Evolutionary conservation across 2,113 vertebrate genomes (phyloP), one percentile per base, ranked within the genome.

Genomic region (Passer montanus): DNA sequence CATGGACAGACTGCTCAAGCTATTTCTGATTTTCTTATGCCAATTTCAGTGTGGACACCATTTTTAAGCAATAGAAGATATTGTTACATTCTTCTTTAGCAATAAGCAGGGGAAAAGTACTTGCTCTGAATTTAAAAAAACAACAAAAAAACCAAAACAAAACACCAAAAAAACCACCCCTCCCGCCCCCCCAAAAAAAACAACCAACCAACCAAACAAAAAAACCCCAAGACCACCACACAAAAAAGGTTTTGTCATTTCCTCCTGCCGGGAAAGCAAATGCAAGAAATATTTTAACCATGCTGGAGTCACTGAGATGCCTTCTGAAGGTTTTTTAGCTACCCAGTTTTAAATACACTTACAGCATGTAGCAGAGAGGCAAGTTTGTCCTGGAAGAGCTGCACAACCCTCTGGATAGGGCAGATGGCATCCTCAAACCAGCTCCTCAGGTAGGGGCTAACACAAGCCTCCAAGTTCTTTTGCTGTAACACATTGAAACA

Each of bases 351-450:
- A 44, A 72, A 18, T 27, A 55, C 49, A 98, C 99, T 98, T 97
- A 99, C 99, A 37, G 99, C 99, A n/a, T 99, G 98, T 33, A 99
- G 97, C 78, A 99, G 75, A 94, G 98, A 98, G 84, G 98, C 88
- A 28, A 99, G 98, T 92, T 98, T 98, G 92, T 98, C 97, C 97
- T 99, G 99, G 85, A 99, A 98, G 88, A 99, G 98, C 95, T 98
- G 98, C 64, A 99, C 98, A 3, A 99, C 99, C 47, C 99, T 98
- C 95, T 99, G 96, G 89, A 99, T 98, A 46, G 99, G 99, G 97
- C 99, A 98, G 41, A 99, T 96, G 4, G 98, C 98, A 80, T 99
- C 98, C 86, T 99, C 99, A 87, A 99, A 99, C 99, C 99, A 99
- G 86, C 88, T 98, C 87, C 96, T 98, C 96, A 99, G 97, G 91